These are phyloP conservation scores for Drosophila mauritiana DNA, from an alignment of 1,140 invertebrate genomes.

Conservation along the genomic window DNA sequence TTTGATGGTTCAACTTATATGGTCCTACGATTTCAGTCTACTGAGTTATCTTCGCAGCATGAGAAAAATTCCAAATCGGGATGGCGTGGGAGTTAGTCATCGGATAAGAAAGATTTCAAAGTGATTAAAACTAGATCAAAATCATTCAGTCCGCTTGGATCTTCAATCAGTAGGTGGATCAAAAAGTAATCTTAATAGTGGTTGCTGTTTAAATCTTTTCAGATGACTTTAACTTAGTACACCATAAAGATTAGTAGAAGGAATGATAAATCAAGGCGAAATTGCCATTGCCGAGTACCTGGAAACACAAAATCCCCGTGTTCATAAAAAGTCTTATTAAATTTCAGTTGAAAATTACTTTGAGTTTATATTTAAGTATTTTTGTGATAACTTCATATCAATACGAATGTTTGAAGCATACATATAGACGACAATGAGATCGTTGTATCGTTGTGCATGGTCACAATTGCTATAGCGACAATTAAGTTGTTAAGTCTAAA, in stretches of 20 bases:
- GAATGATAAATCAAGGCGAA: background rate
- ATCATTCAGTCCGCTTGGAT: background rate
- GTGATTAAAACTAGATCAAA: constrained; percentile 7
- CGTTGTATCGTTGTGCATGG: constrained; percentile 67
- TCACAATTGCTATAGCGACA: constrained; percentile 20
- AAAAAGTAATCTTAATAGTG: background rate
- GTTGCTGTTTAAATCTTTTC: background rate
- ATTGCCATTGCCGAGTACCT: background rate
- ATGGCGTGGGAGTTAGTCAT: constrained; percentile 16
- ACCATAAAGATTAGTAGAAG: background rate
- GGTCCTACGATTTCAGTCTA: constrained; percentile 1
- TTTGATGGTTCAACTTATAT: constrained; percentile 40
- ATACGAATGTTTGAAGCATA: constrained; percentile 26
- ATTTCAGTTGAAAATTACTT: constrained; percentile 40
- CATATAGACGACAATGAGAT: constrained; percentile 62
- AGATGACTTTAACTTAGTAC: background rate
- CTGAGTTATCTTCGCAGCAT: constrained; percentile 27
- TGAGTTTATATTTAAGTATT: constrained; percentile 22
- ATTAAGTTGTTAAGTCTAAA: background rate
- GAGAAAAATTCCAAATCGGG: constrained; percentile 13
- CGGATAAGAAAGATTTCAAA: background rate
- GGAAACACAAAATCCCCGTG: background rate
- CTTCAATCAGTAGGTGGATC: background rate
- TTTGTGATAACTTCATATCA: constrained; percentile 48
- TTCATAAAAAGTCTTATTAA: constrained; percentile 1